Evolutionary conservation across 2,797 vertebrate species (phyloP).

Genomic region (Craterocephalus amniculus): DNA sequence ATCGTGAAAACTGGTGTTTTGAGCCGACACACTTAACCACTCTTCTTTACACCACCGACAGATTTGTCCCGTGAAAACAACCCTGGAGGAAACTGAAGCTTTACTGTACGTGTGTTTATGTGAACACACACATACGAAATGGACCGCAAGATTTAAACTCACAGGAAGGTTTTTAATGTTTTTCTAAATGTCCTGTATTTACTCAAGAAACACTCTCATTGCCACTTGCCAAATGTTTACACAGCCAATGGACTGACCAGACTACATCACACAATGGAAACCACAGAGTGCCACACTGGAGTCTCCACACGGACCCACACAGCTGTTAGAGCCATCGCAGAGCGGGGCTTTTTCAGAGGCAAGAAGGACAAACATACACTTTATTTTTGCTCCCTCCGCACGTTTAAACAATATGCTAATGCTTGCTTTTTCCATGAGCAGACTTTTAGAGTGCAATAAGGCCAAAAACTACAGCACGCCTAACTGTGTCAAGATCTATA

Average conservation of each 20-base stretch:
- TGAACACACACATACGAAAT: conserved; percentile 43
- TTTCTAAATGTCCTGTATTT: conserved; percentile 65
- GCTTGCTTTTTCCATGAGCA: conserved; percentile 56
- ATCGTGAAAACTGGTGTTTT: conserved; percentile 18
- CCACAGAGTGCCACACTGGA: conserved; percentile 56
- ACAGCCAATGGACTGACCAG: conserved; percentile 69
- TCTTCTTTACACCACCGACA: conserved; percentile 32
- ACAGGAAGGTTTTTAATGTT: conserved; percentile 55
- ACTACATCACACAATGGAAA: conserved; percentile 68
- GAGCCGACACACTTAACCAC: conserved; percentile 10
- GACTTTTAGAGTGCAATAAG: conserved; percentile 49
- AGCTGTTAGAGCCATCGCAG: conserved; percentile 75
- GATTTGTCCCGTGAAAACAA: conserved; percentile 60
- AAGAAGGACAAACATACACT: conserved; percentile 63
- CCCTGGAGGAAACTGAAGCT: conserved; percentile 48
- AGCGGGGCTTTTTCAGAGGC: conserved; percentile 67
- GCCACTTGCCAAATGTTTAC: conserved; percentile 62
- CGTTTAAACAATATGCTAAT: conserved; percentile 77
- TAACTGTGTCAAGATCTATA: conserved; percentile 45
- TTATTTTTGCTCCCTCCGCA: conserved; percentile 68
- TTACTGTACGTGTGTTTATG: conserved; percentile 56
- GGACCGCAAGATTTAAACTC: conserved; percentile 54
- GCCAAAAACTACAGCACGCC: conserved; percentile 32
- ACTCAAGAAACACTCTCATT: conserved; percentile 53
- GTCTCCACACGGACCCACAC: conserved; percentile 36